A percentile compares a stretch with the other conserved stretches of the same genome.
Conservation (phyloP, 2,113 vertebrate genomes). For the Girardinichthys multiradiatus region DNA sequence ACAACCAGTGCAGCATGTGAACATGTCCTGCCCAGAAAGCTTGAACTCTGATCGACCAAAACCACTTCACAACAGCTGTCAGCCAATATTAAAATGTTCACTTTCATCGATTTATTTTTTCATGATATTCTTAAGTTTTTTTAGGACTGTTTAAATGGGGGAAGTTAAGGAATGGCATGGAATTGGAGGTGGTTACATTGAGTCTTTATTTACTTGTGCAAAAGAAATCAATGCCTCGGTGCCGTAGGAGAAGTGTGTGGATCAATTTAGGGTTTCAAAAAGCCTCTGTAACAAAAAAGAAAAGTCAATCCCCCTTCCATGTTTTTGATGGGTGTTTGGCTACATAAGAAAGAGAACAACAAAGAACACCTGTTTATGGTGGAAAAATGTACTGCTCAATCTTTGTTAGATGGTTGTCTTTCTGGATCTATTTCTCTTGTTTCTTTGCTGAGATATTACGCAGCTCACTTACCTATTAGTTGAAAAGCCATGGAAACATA, state of each 20-base stretch:
- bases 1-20: not conserved
- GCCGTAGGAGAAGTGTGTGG: constrained; percentile 73
- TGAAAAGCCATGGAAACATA: no score
- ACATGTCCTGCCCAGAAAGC: not conserved
- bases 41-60: not conserved
- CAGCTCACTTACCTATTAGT: no score
- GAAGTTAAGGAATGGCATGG: constrained; percentile 37
- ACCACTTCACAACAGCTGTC: constrained; percentile 1
- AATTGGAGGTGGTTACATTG: constrained; percentile 42
- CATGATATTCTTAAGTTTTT: constrained; percentile 17
- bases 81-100: constrained; percentile 7
- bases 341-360: constrained; percentile 66
- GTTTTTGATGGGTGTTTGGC: constrained; percentile 75
- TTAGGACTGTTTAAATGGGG: constrained; percentile 54
- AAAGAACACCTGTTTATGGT: constrained; percentile 70
- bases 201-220: constrained; percentile 79
- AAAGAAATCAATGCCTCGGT: constrained; percentile 71
- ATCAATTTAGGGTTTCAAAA: constrained; percentile 80
- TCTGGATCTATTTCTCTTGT: constrained; percentile 25
- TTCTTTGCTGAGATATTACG: not conserved
- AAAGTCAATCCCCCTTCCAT: constrained; percentile 78
- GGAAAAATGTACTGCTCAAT: constrained; percentile 42
- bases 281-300: constrained; percentile 44
- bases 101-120: constrained; percentile 8
- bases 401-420: constrained; percentile 27